phyloP scores from a whole-genome alignment of 2,113 vertebrate species.

The Rhinopomastus cyanomelas region DNA sequence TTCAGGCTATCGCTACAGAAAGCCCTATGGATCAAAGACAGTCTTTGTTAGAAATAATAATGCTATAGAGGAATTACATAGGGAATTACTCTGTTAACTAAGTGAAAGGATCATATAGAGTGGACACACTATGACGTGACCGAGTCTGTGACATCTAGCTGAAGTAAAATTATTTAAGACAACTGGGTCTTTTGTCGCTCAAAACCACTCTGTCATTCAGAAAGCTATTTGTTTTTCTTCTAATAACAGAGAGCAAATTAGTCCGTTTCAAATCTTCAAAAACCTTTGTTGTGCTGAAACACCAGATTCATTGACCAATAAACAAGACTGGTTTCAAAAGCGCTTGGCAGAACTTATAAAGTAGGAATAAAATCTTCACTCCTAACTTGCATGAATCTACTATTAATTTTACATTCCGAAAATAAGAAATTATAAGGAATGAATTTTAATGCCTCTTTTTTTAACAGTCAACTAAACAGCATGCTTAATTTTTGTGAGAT shows the following conservation, averaged over 20 bases:
- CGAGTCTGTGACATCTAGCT: background rate
- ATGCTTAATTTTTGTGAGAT: background rate
- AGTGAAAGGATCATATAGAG: background rate
- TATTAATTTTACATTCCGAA: background rate
- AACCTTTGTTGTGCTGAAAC: background rate
- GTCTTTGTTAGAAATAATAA: slow-evolving; percentile 3
- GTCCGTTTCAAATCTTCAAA: background rate
- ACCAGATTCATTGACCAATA: background rate
- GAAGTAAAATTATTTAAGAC: background rate
- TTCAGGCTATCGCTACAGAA: slow-evolving; percentile 26
- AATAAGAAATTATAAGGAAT: background rate
- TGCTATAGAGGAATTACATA: background rate
- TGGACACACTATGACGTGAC: background rate
- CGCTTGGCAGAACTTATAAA: background rate
- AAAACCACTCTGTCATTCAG: background rate
- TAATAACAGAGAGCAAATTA: background rate
- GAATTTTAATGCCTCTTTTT: background rate
- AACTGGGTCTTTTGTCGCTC: background rate
- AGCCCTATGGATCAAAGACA: slow-evolving; percentile 45
- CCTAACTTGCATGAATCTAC: background rate
- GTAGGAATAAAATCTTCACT: background rate
- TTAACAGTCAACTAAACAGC: background rate
- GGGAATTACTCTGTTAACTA: background rate
- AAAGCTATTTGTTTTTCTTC: background rate
- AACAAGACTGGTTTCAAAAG: background rate